Evolutionary conservation across 2,888 invertebrate species (phyloP).

Genomic region (Spodoptera picta): DNA sequence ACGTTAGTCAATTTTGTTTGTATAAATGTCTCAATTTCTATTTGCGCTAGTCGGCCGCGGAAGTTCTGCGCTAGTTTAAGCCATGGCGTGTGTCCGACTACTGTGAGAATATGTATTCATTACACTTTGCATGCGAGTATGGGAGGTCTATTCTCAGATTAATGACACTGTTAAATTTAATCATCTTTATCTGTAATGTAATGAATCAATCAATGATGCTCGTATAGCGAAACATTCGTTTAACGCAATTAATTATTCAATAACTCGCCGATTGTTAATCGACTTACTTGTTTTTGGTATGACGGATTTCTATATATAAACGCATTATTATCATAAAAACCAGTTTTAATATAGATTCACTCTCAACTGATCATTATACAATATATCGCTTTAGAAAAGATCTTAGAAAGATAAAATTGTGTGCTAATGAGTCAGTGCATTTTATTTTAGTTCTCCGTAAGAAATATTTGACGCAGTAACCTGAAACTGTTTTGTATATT

Average conservation of each 20-base stretch:
- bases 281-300: conserved; percentile 37
- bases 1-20: conserved; percentile 54
- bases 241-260: conserved; percentile 54
- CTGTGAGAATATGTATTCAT: conserved; percentile 70
- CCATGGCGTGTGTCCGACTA: conserved; percentile 57
- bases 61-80: conserved; percentile 68
- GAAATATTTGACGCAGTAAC: conserved; percentile 83
- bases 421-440: conserved; percentile 74
- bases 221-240: conserved; percentile 56
- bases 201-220: conserved; percentile 61
- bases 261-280: conserved; percentile 44
- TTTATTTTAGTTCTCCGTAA: conserved; percentile 75
- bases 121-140: conserved; percentile 67
- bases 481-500: conserved; percentile 85
- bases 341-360: conserved; percentile 38
- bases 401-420: conserved; percentile 43
- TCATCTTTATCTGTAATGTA: conserved; percentile 62
- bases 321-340: conserved; percentile 37
- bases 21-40: conserved; percentile 58
- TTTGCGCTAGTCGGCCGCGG: conserved; percentile 59
- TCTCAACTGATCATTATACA: conserved; percentile 29
- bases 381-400: conserved; percentile 22
- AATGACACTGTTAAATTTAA: conserved; percentile 62
- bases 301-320: conserved; percentile 34
- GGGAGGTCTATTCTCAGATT: conserved; percentile 70